phyloP scores from a whole-genome alignment of 2,797 vertebrate species.

The Propithecus perrieri region DNA sequence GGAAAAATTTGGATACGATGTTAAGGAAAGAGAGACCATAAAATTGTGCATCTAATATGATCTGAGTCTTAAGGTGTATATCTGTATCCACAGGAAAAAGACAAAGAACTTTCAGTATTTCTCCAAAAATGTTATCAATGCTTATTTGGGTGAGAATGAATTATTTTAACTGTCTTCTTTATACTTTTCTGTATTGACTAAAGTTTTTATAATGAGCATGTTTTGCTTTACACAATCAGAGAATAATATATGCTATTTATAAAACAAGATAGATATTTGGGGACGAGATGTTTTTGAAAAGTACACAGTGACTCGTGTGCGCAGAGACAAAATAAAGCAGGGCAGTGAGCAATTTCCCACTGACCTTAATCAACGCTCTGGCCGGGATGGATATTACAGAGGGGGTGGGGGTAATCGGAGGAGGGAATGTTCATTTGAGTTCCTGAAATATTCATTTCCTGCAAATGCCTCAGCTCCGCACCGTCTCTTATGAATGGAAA shows the following conservation, averaged over 20 bases:
- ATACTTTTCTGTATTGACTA: constrained; percentile 6
- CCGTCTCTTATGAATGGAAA: background rate
- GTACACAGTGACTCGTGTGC: background rate
- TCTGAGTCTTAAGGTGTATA: background rate
- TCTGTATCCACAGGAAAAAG: background rate
- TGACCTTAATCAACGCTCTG: background rate
- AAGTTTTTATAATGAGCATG: background rate
- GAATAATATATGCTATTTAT: constrained; percentile 46
- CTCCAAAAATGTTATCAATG: background rate
- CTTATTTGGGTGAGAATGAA: background rate
- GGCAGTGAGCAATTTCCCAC: background rate
- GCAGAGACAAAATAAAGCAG: background rate
- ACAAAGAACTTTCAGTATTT: background rate
- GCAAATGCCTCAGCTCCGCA: background rate
- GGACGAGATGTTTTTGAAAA: constrained; percentile 38
- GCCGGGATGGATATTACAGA: background rate
- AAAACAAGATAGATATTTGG: background rate
- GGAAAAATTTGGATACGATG: background rate
- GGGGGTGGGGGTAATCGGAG: background rate
- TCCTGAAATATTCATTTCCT: constrained; percentile 18
- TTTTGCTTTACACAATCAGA: constrained; percentile 20
- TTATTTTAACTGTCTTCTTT: background rate
- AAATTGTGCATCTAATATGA: background rate
- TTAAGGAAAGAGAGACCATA: background rate
- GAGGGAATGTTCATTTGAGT: background rate